phyloP scores from a whole-genome alignment of 2,113 vertebrate species.

The Varanus komodoensis region DNA sequence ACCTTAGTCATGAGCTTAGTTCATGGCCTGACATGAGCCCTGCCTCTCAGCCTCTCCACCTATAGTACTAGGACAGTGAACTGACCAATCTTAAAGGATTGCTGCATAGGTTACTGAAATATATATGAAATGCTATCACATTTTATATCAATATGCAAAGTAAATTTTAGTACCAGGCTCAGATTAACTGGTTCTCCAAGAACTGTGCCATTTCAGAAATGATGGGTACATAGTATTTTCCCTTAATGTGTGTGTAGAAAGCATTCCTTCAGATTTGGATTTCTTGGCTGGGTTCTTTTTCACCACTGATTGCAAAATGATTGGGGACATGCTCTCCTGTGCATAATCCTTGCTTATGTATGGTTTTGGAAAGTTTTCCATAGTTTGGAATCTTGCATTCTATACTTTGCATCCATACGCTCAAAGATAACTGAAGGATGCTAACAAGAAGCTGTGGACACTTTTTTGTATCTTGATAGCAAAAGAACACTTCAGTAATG shows the following conservation, averaged over 20 bases:
- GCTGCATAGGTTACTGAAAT: neutral
- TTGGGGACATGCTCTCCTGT: neutral
- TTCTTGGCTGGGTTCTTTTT: neutral
- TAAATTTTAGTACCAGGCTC: neutral
- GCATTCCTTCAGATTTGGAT: neutral
- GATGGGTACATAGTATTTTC: neutral
- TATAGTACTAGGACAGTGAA: neutral
- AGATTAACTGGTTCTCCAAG: neutral
- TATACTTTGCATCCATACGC: neutral
- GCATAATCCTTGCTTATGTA: neutral
- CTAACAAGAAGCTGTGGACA: neutral
- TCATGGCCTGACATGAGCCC: neutral
- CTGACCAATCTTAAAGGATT: neutral
- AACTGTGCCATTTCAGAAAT: neutral
- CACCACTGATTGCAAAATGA: neutral
- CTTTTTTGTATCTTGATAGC: neutral
- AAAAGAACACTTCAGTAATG: neutral
- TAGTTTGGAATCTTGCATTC: neutral
- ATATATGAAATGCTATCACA: neutral
- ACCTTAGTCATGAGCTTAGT: neutral
- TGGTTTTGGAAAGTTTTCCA: neutral
- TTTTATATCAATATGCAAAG: neutral
- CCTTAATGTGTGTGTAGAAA: neutral
- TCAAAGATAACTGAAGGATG: neutral
- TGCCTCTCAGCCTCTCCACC: neutral